These are phyloP conservation scores for Corythornis madagascariensis DNA, from an alignment of 2,113 vertebrate species.

Conservation along the genomic window DNA sequence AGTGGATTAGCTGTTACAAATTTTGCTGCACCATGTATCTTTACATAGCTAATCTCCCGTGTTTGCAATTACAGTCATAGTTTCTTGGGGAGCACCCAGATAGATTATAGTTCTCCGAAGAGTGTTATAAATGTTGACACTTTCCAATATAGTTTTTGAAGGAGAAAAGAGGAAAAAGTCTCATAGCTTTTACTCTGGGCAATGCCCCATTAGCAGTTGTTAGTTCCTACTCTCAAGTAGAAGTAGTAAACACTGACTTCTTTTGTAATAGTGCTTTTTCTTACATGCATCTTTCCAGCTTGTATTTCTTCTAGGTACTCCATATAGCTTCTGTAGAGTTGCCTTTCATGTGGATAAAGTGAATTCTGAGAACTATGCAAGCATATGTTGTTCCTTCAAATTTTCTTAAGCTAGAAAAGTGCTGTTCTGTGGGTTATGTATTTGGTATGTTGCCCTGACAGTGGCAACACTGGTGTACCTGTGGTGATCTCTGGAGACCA, in stretches of 20 bases:
- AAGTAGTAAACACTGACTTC: background rate
- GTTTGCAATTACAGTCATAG: background rate
- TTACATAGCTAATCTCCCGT: background rate
- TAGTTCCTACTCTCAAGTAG: background rate
- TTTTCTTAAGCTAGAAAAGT: background rate
- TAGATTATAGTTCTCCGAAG: background rate
- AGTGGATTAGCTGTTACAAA: conserved; percentile 20
- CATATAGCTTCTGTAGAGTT: background rate
- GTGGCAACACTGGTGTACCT: background rate
- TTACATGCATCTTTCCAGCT: background rate
- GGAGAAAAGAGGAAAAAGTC: background rate
- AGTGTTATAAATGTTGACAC: background rate
- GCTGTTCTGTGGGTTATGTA: background rate
- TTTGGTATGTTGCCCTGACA: background rate
- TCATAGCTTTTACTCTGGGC: background rate
- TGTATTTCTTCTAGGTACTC: background rate
- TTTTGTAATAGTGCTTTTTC: background rate
- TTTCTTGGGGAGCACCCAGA: background rate
- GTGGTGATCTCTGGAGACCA: accelerated
- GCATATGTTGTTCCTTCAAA: background rate
- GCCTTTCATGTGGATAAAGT: background rate
- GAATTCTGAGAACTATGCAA: background rate
- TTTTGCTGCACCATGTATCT: background rate
- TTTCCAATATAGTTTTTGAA: background rate
- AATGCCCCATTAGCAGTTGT: background rate